These are phyloP conservation scores for Ciconia boyciana DNA, from an alignment of 2,113 vertebrate genomes.

Conservation along the genomic window DNA sequence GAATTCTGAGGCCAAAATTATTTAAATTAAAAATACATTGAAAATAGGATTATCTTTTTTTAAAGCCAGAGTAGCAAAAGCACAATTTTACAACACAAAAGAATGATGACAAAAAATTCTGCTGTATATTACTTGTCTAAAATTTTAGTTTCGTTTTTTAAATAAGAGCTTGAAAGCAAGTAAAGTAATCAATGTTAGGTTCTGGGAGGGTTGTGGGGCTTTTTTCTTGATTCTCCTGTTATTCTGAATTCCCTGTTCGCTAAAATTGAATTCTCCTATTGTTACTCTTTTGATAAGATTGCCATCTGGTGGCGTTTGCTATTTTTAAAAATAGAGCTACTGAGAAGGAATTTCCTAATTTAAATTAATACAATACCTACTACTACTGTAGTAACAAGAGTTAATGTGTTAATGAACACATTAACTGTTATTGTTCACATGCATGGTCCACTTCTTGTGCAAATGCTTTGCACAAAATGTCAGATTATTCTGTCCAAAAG, in stretches of 20 bases:
- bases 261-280: not conserved
- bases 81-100: not conserved
- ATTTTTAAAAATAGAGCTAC: not conserved
- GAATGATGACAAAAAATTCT: not conserved
- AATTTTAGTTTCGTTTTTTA: not conserved
- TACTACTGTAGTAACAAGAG: not conserved
- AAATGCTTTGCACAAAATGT: not conserved
- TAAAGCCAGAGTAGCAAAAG: not conserved
- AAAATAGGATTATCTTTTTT: not conserved
- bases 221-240: not conserved
- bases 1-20: not conserved
- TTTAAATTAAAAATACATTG: not conserved
- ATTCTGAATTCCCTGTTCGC: not conserved
- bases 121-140: not conserved
- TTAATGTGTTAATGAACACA: not conserved
- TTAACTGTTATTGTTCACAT: not conserved
- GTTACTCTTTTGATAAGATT: constrained; percentile 53
- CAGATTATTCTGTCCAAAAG: not conserved
- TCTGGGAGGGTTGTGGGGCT: not conserved
- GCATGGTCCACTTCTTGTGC: not conserved
- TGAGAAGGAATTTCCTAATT: not conserved
- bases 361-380: not conserved
- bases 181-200: not conserved
- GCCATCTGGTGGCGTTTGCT: constrained; percentile 70
- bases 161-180: not conserved